Percentiles rank a stretch among this genome's conserved stretches.
These are phyloP conservation scores for Philhelius pedissequus DNA, from an alignment of 2,888 invertebrate species.

Conservation along the genomic window DNA sequence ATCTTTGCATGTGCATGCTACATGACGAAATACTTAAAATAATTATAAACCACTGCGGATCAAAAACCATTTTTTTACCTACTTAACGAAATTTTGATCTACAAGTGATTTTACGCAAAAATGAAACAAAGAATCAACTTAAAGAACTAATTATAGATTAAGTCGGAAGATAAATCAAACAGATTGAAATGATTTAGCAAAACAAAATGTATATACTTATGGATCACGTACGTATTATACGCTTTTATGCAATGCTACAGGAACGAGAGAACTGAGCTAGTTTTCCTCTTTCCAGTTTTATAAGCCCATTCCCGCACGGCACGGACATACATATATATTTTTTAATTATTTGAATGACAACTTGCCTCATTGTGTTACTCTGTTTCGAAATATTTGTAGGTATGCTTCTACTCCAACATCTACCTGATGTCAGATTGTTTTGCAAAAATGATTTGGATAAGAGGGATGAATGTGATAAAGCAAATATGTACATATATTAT, in stretches of 20 bases:
- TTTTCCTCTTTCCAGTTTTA: neutral
- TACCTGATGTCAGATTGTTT: neutral
- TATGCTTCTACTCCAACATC: neutral
- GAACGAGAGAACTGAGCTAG: neutral
- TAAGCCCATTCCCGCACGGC: neutral
- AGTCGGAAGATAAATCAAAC: neutral
- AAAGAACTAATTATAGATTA: neutral
- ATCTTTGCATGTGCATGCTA: slow-evolving; percentile 5
- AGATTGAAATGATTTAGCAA: neutral
- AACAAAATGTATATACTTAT: neutral
- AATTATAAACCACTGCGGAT: slow-evolving; percentile 1
- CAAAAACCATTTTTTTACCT: neutral
- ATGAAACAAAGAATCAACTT: neutral
- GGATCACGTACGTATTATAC: neutral
- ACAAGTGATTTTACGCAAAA: neutral
- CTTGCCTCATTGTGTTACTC: neutral
- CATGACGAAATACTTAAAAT: neutral
- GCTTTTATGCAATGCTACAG: neutral
- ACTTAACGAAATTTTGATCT: neutral
- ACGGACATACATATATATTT: too few species aligned
- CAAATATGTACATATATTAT: neutral
- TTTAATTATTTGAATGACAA: neutral
- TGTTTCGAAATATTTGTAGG: neutral
- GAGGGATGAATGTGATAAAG: neutral
- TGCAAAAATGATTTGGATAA: neutral